phyloP scores from a whole-genome alignment of 2,797 vertebrate genomes.

The Myotis pilosus region DNA sequence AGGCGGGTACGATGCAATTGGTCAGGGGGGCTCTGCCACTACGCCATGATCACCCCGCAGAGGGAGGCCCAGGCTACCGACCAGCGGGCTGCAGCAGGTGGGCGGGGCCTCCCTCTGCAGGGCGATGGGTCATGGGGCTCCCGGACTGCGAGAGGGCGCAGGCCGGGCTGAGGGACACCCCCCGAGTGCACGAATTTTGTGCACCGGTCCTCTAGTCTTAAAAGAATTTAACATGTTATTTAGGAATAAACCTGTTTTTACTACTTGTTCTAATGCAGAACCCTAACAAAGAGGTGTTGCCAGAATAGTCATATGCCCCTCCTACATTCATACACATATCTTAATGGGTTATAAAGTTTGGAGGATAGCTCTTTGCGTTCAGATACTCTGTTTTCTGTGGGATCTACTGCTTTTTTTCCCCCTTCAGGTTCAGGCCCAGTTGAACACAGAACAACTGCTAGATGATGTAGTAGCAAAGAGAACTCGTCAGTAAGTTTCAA shows the following conservation, averaged over 20 bases:
- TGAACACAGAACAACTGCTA: conserved; percentile 83
- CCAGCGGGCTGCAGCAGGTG: no score
- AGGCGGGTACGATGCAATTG: no score
- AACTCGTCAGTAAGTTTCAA: conserved; percentile 89
- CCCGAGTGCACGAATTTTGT: no score
- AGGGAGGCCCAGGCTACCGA: no score
- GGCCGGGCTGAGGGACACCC: no score
- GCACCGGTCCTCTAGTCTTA: background rate
- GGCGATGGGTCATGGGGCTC: no score
- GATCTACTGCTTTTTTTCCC: conserved; percentile 63
- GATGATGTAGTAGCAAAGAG: conserved; percentile 83
- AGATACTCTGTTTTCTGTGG: conserved; percentile 62
- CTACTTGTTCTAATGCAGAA: conserved; percentile 22
- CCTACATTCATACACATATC: background rate
- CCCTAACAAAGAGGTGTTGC: background rate
- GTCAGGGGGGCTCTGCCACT: no score
- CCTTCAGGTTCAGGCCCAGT: conserved; percentile 84
- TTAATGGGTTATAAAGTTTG: conserved; percentile 26
- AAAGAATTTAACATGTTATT: conserved; percentile 38
- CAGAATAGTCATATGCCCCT: background rate
- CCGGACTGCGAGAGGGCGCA: no score
- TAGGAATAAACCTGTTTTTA: conserved; percentile 56
- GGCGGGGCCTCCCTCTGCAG: no score
- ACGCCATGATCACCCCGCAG: no score
- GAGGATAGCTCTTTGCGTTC: conserved; percentile 44